These are phyloP conservation scores for Drosophila picticornis DNA, from an alignment of 2,888 invertebrate species.

Conservation along the genomic window DNA sequence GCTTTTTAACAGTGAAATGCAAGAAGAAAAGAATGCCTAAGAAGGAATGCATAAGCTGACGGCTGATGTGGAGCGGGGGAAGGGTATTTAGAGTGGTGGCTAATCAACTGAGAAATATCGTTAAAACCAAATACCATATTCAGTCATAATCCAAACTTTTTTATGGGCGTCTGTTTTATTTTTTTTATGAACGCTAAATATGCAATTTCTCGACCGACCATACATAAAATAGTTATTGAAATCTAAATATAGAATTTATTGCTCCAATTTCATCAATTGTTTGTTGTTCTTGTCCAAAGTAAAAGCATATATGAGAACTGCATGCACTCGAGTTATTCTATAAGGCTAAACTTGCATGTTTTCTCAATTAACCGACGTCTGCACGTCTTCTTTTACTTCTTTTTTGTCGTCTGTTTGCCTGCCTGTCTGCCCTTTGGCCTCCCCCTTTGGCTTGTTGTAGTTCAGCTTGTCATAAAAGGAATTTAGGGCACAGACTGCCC, in stretches of 20 bases:
- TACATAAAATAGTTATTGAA: background rate
- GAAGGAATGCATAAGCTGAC: constrained; percentile 15
- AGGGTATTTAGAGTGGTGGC: constrained; percentile 13
- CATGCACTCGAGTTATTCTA: constrained; percentile 1
- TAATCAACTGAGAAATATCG: constrained; percentile 21
- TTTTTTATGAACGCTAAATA: background rate
- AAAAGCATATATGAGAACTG: constrained; percentile 2
- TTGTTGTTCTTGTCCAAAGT: background rate
- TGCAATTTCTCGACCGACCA: background rate
- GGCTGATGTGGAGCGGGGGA: background rate
- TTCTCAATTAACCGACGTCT: constrained; percentile 21
- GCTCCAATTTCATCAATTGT: constrained; percentile 6
- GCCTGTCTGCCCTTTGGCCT: constrained; percentile 15
- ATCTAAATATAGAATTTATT: constrained; percentile 2
- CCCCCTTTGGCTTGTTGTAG: constrained; percentile 24
- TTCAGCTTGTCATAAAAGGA: constrained; percentile 38
- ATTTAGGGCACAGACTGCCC: constrained; percentile 59
- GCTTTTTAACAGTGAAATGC: constrained; percentile 14
- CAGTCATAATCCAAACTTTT: background rate
- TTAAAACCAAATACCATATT: background rate
- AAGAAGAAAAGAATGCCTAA: constrained; percentile 22
- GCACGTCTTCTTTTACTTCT: constrained; percentile 20
- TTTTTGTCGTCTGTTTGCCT: constrained; percentile 20
- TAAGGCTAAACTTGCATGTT: constrained; percentile 38
- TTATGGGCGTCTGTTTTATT: background rate